These are phyloP conservation scores for Amblyteles armatorius DNA, from an alignment of 2,888 invertebrate genomes.

Conservation along the genomic window DNA sequence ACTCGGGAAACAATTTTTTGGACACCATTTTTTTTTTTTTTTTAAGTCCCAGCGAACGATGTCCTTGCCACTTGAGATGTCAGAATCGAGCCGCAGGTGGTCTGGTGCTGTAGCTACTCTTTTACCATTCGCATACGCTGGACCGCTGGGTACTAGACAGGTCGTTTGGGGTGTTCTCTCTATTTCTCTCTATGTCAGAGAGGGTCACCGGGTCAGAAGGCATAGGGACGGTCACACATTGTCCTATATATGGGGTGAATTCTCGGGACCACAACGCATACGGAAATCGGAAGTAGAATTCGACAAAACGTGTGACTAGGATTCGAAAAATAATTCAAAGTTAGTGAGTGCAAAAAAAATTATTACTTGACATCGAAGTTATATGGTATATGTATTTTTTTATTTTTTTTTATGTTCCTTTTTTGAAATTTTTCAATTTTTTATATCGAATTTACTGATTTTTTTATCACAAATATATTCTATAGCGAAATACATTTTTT, in stretches of 20 bases:
- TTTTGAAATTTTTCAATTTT: background rate
- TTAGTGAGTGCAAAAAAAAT: background rate
- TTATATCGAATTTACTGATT: background rate
- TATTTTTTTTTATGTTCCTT: background rate
- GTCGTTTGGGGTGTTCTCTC: constrained; percentile 64
- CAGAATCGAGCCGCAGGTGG: constrained; percentile 77
- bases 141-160: constrained; percentile 69
- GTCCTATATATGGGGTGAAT: background rate
- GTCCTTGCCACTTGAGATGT: constrained; percentile 74
- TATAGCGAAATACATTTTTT: background rate
- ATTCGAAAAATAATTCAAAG: background rate
- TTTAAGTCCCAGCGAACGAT: constrained; percentile 54
- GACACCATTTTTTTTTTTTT: background rate
- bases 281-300: background rate
- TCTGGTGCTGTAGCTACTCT: constrained; percentile 71
- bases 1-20: background rate
- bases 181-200: constrained; percentile 28
- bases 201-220: constrained; percentile 77
- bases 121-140: constrained; percentile 71
- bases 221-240: constrained; percentile 57
- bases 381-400: background rate
- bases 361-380: background rate
- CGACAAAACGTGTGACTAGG: background rate
- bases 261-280: background rate
- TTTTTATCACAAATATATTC: background rate